Evolutionary conservation across 2,113 vertebrate species (phyloP).

Genomic region (Larimichthys polyactis): DNA sequence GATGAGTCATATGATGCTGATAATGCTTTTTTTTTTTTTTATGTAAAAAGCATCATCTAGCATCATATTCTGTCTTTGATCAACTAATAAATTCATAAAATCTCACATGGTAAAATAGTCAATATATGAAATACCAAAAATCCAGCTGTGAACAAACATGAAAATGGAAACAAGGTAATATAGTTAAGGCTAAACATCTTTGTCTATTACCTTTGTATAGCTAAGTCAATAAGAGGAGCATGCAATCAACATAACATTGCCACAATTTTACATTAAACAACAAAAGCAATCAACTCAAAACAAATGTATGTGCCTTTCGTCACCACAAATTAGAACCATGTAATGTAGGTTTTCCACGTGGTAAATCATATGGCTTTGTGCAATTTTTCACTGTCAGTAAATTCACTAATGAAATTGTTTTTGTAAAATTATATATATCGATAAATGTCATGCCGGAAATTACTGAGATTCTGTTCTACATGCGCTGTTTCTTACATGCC

Average conservation of each 20-base stretch:
- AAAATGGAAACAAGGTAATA: constrained; percentile 89
- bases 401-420: constrained; percentile 72
- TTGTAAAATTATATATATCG: constrained; percentile 88
- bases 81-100: constrained; percentile 78
- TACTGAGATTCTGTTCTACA: constrained; percentile 89
- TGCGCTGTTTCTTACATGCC: constrained; percentile 93
- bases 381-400: constrained; percentile 77
- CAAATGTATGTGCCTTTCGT: constrained; percentile 76
- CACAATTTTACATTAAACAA: constrained; percentile 85
- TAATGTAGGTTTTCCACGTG: constrained; percentile 66
- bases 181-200: constrained; percentile 90
- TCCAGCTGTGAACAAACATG: constrained; percentile 80
- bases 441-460: constrained; percentile 93
- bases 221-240: constrained; percentile 88
- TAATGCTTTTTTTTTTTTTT: constrained; percentile 43
- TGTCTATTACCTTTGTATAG: constrained; percentile 85
- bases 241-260: constrained; percentile 90
- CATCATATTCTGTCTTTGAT: constrained; percentile 71
- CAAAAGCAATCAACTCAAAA: constrained; percentile 82
- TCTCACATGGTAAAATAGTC: constrained; percentile 81
- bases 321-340: constrained; percentile 73
- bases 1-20: constrained; percentile 61
- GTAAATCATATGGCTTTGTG: constrained; percentile 83
- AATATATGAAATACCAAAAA: constrained; percentile 83
- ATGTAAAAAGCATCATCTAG: constrained; percentile 64